A percentile compares a stretch with the other conserved stretches of the same genome.
Evolutionary conservation across 1,140 invertebrate species (phyloP).

Genomic region (Drosophila repleta): DNA sequence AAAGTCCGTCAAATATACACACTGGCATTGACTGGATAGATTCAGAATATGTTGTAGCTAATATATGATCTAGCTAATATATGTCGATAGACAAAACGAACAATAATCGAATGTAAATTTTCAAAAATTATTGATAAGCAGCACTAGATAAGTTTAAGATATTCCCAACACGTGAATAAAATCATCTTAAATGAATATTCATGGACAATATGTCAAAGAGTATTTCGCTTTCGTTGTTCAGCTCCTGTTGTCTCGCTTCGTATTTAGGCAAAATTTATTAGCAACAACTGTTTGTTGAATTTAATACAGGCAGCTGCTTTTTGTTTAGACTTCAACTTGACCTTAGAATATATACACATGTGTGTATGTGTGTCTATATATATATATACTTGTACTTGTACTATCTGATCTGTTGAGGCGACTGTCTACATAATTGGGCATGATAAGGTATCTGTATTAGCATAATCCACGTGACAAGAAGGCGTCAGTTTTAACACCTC

Average conservation of each 20-base stretch:
- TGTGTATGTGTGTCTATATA: neutral
- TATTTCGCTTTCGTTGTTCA: neutral
- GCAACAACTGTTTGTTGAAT: constrained; percentile 32
- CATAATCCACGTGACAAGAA: constrained; percentile 47
- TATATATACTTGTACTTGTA: constrained; percentile 11
- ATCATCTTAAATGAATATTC: too few relatives aligned
- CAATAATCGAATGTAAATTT: too few relatives aligned
- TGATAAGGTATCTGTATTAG: constrained; percentile 65
- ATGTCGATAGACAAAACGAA: too few relatives aligned
- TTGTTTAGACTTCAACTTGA: constrained; percentile 55
- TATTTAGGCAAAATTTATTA: constrained; percentile 58
- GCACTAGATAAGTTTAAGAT: too few relatives aligned
- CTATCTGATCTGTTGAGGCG: neutral
- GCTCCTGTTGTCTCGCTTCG: neutral
- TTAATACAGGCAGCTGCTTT: constrained; percentile 31
- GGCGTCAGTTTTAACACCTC: constrained; percentile 62
- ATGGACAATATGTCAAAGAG: neutral
- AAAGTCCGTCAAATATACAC: too few relatives aligned
- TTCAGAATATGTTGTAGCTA: too few relatives aligned
- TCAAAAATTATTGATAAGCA: too few relatives aligned
- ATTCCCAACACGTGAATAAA: too few relatives aligned
- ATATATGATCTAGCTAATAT: too few relatives aligned
- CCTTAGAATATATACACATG: constrained; percentile 25
- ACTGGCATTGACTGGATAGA: too few relatives aligned
- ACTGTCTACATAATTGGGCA: constrained; percentile 49